phyloP scores from a whole-genome alignment of 1,140 invertebrate genomes.

The Trichogramma pretiosum region DNA sequence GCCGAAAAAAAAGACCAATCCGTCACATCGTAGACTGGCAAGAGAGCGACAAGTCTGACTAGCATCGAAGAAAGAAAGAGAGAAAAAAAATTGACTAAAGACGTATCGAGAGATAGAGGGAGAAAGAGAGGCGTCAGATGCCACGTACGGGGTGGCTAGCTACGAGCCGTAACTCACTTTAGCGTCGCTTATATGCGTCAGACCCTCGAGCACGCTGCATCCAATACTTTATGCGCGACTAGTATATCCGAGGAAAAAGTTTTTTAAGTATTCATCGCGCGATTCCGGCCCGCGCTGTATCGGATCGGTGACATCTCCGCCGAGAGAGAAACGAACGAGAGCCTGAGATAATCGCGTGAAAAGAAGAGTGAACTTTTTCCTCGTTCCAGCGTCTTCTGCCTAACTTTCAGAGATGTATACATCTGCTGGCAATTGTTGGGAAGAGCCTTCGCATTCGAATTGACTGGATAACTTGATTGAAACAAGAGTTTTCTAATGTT shows the following conservation, averaged over 20 bases:
- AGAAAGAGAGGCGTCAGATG: conserved; percentile 7
- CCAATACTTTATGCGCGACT: conserved; percentile 43
- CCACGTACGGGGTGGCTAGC: too few species aligned
- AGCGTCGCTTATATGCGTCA: too few species aligned
- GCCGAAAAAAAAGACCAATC: background rate
- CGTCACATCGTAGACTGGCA: background rate
- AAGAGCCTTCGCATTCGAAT: too few species aligned
- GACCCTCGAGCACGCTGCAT: too few species aligned
- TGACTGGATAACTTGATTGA: too few species aligned
- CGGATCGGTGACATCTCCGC: too few species aligned
- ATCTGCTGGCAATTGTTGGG: too few species aligned
- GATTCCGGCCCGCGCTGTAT: conserved; percentile 12
- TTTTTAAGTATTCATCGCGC: conserved; percentile 42
- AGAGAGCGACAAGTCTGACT: background rate
- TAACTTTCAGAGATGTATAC: too few species aligned
- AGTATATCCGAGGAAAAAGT: conserved; percentile 18
- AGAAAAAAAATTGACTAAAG: conserved; percentile 9
- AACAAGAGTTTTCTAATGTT: too few species aligned
- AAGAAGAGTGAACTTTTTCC: conserved; percentile 14
- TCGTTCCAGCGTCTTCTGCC: background rate
- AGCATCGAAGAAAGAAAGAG: background rate
- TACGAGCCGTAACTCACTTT: too few species aligned
- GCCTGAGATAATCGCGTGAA: conserved; percentile 38
- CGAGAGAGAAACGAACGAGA: too few species aligned
- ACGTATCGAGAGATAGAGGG: conserved; percentile 1